phyloP scores from a whole-genome alignment of 2,888 invertebrate genomes.

The Busseola fusca region DNA sequence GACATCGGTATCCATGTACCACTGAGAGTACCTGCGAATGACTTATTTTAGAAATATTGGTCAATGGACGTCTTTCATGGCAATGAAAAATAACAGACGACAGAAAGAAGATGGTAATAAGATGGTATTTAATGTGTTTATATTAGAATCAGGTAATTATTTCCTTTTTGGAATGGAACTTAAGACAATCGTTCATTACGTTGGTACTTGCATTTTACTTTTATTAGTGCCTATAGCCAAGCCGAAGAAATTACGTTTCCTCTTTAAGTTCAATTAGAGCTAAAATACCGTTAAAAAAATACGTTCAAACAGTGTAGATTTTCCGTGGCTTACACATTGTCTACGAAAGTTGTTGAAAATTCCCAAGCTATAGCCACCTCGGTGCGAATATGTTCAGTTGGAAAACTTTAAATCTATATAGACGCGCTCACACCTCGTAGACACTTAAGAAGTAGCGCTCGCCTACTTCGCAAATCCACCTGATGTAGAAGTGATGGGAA shows the following conservation, averaged over 20 bases:
- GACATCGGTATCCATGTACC: too few species aligned
- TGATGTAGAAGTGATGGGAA: constrained; percentile 17
- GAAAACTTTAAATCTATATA: constrained; percentile 55
- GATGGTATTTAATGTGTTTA: background rate
- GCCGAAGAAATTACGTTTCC: constrained; percentile 6
- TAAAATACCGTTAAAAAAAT: background rate
- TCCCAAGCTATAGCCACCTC: constrained; percentile 30
- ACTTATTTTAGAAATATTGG: background rate
- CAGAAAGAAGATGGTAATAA: background rate
- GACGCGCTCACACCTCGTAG: constrained; percentile 47
- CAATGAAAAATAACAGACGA: background rate
- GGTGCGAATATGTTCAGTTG: constrained; percentile 52
- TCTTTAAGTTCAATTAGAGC: constrained; percentile 10
- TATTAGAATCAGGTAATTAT: background rate
- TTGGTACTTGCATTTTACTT: background rate
- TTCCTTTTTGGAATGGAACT: background rate
- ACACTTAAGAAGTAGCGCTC: constrained; percentile 47
- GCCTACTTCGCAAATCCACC: constrained; percentile 52
- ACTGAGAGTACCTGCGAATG: background rate
- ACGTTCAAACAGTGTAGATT: constrained; percentile 14
- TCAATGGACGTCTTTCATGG: background rate
- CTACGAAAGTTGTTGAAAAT: constrained; percentile 48
- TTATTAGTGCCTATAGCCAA: background rate
- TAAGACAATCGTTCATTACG: background rate
- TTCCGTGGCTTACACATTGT: constrained; percentile 27